Evolutionary conservation across 2,888 invertebrate genomes (phyloP), one percentile per base, ranked within the genome.

Genomic region (Vandiemenella viatica): DNA sequence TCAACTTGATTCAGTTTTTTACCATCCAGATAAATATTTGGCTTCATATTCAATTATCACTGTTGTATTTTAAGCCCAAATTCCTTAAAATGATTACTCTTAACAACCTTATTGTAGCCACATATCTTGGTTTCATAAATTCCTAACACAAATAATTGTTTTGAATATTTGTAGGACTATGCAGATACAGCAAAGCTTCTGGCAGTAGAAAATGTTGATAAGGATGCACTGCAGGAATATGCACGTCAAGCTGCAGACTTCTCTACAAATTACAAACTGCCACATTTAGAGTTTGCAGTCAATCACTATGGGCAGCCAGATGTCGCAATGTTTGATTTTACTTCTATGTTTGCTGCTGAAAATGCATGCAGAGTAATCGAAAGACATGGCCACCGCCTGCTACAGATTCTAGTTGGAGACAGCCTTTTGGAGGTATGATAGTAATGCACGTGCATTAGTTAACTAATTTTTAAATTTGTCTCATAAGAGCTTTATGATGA

Each of bases 301-400:
- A 98, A 98, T 70, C 95, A 96, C 68, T 93, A 92, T 64, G 93
- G 93, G 1, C 90, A 92, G 64, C 90, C 95, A 0, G 97, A 98
- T 67, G 91, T 97, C 1, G 93, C 96, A 40, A 87, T 97, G 79
- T 98, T 98, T 67, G 98, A 98, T 69, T 98, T 98, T 65, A 98
- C 98, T 0, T 93, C 93, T 1, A 92, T 98, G 88, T 97, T 90
- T 67, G 90, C 92, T 0, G 92, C 97, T 0, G 93, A 95, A 67
- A 91, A 93, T 67, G 91, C 96, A 6, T 88, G 88, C 57, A 76
- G 90, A 61, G 82, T 93, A 17, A 66, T 88, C 13, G 84, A 80
- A 59, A 67, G 72, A 48, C 70, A 79, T 55, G 89, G 90, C 0
- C 82, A 86, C 55, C 79, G 82, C 40, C 71, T 97, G 5, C 71